A percentile compares a stretch with the other conserved stretches of the same genome.
These are phyloP conservation scores for Alentia gelatinosa DNA, from an alignment of 2,888 invertebrate species.

Conservation along the genomic window DNA sequence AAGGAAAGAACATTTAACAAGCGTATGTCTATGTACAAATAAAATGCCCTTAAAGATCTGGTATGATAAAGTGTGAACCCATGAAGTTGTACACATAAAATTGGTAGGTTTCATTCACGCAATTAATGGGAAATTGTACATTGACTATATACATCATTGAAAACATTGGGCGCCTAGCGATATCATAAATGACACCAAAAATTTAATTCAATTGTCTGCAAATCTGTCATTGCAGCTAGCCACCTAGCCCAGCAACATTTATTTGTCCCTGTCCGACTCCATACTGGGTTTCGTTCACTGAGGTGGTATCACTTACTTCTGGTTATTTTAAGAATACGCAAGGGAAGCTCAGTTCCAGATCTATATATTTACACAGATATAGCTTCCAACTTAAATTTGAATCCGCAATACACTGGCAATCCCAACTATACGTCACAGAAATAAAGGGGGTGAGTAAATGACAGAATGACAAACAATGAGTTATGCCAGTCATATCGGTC, in stretches of 20 bases:
- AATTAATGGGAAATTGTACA: not conserved
- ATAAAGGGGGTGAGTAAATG: no score
- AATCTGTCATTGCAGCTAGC: conserved; percentile 1
- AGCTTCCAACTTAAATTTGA: no score
- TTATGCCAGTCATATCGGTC: not conserved
- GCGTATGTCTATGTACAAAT: conserved; percentile 27
- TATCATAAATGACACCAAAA: not conserved
- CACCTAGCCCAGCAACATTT: not conserved
- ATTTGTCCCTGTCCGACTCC: not conserved
- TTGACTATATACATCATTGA: not conserved
- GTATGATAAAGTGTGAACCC: not conserved
- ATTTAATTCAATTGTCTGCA: not conserved
- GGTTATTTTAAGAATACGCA: not conserved
- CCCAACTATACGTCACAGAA: no score
- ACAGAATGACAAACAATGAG: no score
- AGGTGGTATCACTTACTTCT: not conserved
- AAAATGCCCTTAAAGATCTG: conserved; percentile 16
- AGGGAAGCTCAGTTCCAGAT: not conserved
- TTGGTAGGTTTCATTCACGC: not conserved
- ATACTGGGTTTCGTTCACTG: not conserved
- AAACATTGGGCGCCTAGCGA: not conserved
- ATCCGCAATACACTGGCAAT: no score
- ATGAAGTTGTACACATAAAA: not conserved
- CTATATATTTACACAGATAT: not conserved
- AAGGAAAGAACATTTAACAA: conserved; percentile 33